Evolutionary conservation across 1,140 invertebrate genomes (phyloP), one percentile per base, ranked within the genome.

Genomic region (Drosophila kikkawai): DNA sequence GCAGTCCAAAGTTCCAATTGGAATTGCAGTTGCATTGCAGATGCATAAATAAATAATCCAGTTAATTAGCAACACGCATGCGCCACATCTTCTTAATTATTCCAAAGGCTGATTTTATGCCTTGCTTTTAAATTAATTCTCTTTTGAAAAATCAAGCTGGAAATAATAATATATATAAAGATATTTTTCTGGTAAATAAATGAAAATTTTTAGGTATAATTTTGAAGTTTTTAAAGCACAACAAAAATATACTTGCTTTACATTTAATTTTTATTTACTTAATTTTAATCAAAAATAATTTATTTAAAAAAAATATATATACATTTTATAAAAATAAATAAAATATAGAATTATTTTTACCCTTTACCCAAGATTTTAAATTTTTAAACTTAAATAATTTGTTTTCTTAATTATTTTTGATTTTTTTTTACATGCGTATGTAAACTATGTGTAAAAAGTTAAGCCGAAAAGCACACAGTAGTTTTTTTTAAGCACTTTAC

Each of bases 381-480:
- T 0, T 19, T 19, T 6, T 12, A 19, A 45, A 19, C 17, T 3
- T 45, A 7, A 9, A 37, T 4, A 12, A n/a, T 48, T 12, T 8
- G 7, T 55, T 47, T 58, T 26, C 5, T 60, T 73, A 41, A 64
- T 80, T 3, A 0, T 48, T 36, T 19, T 8, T 55, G 47, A 9
- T 44, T 17, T 65, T 9, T 36, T 17, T 65, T 9, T 36, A 32
- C 34, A 61, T 36, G 29, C 1, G 34, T 7, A 7, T 34, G 36
- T 37, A 55, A 51, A 12, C 5, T 26, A 39, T 8, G 34, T 19
- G 60, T 80, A 58, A 22, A 11, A 34, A 12, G 12, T 12, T 29
- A 12, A 32, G 76, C 73, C 83, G 22, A 17, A 68, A 78, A 77
- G 79, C 36, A 87, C 22, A 68, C 83, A 75, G 42, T 26, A 15